These are phyloP conservation scores for Lithosia quadra DNA, from an alignment of 2,888 invertebrate genomes.

Conservation along the genomic window DNA sequence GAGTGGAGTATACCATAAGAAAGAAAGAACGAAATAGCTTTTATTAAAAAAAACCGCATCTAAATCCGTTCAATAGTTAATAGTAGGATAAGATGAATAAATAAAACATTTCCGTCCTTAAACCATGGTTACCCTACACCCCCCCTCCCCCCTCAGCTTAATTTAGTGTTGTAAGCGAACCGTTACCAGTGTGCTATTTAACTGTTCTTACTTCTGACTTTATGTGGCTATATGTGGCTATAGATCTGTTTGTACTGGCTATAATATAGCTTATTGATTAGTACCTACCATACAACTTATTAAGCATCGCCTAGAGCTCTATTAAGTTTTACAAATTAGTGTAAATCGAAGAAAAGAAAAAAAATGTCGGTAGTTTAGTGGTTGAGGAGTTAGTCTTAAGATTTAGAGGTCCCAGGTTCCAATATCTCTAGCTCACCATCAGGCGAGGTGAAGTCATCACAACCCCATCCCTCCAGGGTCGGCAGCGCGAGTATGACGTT, in stretches of 20 bases:
- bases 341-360: too few species aligned
- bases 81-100: background rate
- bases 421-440: too few species aligned
- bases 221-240: conserved; percentile 10
- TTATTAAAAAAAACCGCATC: too few species aligned
- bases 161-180: conserved; percentile 77
- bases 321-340: background rate
- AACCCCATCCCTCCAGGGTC: too few species aligned
- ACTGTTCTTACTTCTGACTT: conserved; percentile 30
- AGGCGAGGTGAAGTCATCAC: too few species aligned
- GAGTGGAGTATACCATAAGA: too few species aligned
- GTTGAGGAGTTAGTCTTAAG: too few species aligned
- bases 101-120: background rate
- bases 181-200: conserved; percentile 59
- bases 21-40: too few species aligned
- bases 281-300: background rate
- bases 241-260: conserved; percentile 7
- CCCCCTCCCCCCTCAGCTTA: conserved; percentile 55
- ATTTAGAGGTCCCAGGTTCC: too few species aligned
- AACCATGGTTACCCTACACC: conserved; percentile 38
- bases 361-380: too few species aligned
- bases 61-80: too few species aligned
- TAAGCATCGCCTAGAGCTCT: background rate
- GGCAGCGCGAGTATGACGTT: too few species aligned
- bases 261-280: background rate